Evolutionary conservation across 2,113 vertebrate genomes (phyloP).

Genomic region (Himantopus leucocephalus): DNA sequence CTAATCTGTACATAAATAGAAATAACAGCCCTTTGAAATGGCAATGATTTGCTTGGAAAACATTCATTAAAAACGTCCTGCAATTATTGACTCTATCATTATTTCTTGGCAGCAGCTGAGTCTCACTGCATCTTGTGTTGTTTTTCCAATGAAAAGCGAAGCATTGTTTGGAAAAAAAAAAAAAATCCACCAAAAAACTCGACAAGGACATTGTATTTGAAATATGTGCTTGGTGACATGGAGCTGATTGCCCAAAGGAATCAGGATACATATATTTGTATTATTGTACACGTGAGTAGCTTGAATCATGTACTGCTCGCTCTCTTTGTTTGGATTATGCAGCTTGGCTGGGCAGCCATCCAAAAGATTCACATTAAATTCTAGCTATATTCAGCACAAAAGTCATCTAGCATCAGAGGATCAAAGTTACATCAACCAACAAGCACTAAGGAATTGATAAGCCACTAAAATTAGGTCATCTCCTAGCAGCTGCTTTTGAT

Average conservation of each 20-base stretch:
- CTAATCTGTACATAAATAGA: conserved; percentile 43
- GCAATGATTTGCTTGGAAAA: conserved; percentile 71
- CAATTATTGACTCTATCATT: conserved; percentile 64
- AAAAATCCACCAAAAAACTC: not conserved
- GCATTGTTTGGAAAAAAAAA: not conserved
- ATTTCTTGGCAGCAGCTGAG: conserved; percentile 59
- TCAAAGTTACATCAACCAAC: conserved; percentile 81
- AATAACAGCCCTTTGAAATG: conserved; percentile 65
- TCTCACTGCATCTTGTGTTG: not conserved
- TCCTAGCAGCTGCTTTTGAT: conserved; percentile 76
- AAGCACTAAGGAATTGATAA: conserved; percentile 78
- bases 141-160: conserved; percentile 19
- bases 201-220: not conserved
- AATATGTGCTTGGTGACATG: conserved; percentile 13
- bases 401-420: conserved; percentile 77
- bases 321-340: conserved; percentile 66
- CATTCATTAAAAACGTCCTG: conserved; percentile 64
- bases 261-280: conserved; percentile 52
- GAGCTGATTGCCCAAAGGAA: conserved; percentile 30
- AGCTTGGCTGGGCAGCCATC: conserved; percentile 73
- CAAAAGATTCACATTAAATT: conserved; percentile 82
- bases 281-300: conserved; percentile 62
- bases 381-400: conserved; percentile 81
- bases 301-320: conserved; percentile 42
- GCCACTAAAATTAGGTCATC: conserved; percentile 85